A percentile compares a stretch with the other conserved stretches of the same genome.
Evolutionary conservation across 1,140 invertebrate genomes (phyloP).

Genomic region (Papilio glaucus): DNA sequence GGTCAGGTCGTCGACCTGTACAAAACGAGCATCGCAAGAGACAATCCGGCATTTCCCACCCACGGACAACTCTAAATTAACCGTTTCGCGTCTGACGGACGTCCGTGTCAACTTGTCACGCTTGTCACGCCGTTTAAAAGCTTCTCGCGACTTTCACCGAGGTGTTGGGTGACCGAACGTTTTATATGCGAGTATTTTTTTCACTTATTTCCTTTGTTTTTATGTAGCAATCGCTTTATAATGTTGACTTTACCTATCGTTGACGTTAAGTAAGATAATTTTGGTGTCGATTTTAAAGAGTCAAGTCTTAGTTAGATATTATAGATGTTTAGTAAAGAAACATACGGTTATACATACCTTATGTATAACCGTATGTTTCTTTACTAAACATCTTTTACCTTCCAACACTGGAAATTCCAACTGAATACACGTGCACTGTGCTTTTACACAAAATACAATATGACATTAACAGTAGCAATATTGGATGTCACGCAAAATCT

Average conservation of each 20-base stretch:
- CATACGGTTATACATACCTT: too few species aligned
- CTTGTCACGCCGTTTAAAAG: slow-evolving; percentile 62
- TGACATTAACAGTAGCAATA: too few species aligned
- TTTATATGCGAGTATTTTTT: slow-evolving; percentile 36
- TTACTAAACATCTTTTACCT: too few species aligned
- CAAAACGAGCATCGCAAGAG: slow-evolving; percentile 34
- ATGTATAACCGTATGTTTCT: too few species aligned
- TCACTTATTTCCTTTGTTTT: slow-evolving; percentile 36
- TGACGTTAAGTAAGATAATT: not conserved
- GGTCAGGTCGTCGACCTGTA: slow-evolving; percentile 37
- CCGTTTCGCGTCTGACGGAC: slow-evolving; percentile 64
- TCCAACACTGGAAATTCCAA: too few species aligned
- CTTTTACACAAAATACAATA: too few species aligned
- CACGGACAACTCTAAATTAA: slow-evolving; percentile 61
- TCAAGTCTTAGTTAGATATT: too few species aligned
- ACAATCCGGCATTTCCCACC: slow-evolving; percentile 51
- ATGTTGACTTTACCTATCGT: not conserved
- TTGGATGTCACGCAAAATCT: too few species aligned
- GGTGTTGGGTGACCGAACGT: slow-evolving; percentile 59
- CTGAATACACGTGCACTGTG: too few species aligned
- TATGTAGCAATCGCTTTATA: slow-evolving; percentile 34
- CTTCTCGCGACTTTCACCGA: slow-evolving; percentile 58
- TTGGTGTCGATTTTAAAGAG: not conserved
- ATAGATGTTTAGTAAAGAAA: too few species aligned
- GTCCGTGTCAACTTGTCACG: slow-evolving; percentile 63